Base-by-base conservation (phyloP, 2,888 invertebrate genomes). In the Sarcophaga caerulescens region DNA sequence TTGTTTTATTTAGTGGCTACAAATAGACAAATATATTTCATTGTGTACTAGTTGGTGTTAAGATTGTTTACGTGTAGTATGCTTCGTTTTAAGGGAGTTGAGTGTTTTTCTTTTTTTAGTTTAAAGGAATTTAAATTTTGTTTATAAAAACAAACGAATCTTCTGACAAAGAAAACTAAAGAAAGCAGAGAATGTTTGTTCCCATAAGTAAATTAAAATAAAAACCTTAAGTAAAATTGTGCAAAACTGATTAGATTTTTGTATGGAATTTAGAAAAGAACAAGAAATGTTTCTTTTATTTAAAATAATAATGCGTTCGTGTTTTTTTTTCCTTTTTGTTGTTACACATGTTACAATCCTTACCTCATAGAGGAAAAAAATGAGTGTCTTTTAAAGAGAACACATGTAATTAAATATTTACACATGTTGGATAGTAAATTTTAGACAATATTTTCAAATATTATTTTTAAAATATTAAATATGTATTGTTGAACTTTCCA, bases 1-100 rank as follows among this genome's bases (percentile, higher is more conserved):
- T 66, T 80, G 23, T 66, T 71, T 65, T 59, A 80, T 80, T 73
- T 70, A 63, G 52, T 71, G 59, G 60, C 25, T 73, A 45, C 19
- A 59, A 4, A 60, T 25, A 17, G 21, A 77, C 11, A 69, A 78
- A 11, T 35, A 12, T 69, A 10, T 23, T 25, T n/a, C 60, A 21
- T 62, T 73, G 19, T 57, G n/a, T 2, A n/a, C 12, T 59, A 25
- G 4, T 62, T 62, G 21, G 4, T 21, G 23, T 62, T 62, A 23
- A n/a, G 17, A 25, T 11, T 62, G 25, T 62, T 62, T 62, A 14
- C 25, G 25, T 63, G 35, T 35, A 10, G 35, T 5, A 35, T 35
- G 35, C 35, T 35, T 35, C 8, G 35, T 35, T 35, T 35, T 35
- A 35, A 35, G 35, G 35, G 35, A 35, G 35, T 10, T 35, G 35